Conservation (phyloP, 1,140 invertebrate species). For the Apis cerana region DNA sequence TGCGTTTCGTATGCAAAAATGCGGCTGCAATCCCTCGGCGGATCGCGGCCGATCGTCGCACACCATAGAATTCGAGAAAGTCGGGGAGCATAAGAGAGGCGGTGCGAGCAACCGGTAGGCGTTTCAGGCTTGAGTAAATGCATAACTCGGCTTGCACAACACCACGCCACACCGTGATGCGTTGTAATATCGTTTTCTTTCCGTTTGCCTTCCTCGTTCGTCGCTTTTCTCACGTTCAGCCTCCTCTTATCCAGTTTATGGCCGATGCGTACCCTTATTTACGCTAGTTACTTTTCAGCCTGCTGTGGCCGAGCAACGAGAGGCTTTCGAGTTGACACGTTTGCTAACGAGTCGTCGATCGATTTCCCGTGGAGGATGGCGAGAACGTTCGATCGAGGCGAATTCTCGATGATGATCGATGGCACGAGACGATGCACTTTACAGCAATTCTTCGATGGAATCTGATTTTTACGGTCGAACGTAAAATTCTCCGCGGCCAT, state of each 20-base stretch:
- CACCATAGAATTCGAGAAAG: conserved; percentile 28
- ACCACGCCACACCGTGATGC: neutral
- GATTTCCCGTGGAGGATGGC: no score
- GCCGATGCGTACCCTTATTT: neutral
- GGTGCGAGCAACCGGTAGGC: conserved; percentile 12
- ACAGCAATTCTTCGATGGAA: no score
- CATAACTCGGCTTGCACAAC: conserved; percentile 19
- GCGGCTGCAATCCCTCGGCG: neutral
- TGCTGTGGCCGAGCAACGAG: no score
- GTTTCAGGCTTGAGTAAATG: conserved; percentile 39
- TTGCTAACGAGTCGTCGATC: no score
- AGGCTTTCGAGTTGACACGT: no score
- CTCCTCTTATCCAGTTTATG: neutral
- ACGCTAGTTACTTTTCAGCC: no score
- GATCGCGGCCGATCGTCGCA: conserved; percentile 42
- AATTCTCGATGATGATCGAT: no score
- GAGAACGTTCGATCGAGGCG: no score
- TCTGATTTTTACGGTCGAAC: no score
- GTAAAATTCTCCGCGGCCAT: no score
- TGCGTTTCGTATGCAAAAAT: conserved; percentile 29
- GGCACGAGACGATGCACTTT: no score
- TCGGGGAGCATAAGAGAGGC: neutral
- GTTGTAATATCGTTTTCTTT: neutral
- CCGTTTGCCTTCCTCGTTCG: neutral
- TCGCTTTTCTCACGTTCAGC: neutral